Base-by-base conservation (phyloP, 2,113 vertebrate genomes). In the Neodon shergylaensis region DNA sequence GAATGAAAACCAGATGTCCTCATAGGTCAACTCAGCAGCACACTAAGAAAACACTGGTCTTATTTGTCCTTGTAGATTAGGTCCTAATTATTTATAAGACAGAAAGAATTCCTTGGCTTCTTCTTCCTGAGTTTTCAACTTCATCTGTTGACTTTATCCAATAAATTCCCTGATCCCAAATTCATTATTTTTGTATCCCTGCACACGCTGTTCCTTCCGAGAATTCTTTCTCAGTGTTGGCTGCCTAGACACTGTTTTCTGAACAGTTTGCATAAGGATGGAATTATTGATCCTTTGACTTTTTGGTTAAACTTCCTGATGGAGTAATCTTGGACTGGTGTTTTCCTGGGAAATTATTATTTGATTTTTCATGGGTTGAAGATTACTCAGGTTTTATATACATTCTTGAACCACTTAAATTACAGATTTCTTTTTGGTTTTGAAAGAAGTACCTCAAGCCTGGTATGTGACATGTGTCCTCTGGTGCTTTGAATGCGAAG, bases 331-430 rank as follows among this genome's bases (percentile, higher is more conserved):
- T 61, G 39, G 49, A 70, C 28, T 61, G 17, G 28, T 9, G 28
- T 81, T 91, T 95, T 85, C 44, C 90, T 84, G 83, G 58, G 54
- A 70, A 39, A n/a, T 94, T 66, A 77, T 94, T 77, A 44, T 44
- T 87, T 42, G 72, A 90, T 66, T 90, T 90, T 19, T 92, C 74
- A 39, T 63, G 87, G 65, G 21, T 54, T 91, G 82, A 61, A 47
- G 47, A n/a, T 78, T 84, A 47, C 7, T 89, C 21, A 36, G 17
- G 5, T 79, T 70, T 86, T 79, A n/a, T 66, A 74, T 47, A 24
- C 85, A 42, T 72, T 65, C 42, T 91, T 70, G n/a, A 95, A 90
- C 2, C 14, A 33, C 28, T 58, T 86, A 82, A 88, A 76, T 66
- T 31, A 24, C 7, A 96, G 49, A 3, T 8, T 47, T 92, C 70